These are phyloP conservation scores for Andrena flavipes DNA, from an alignment of 2,888 invertebrate genomes.

Conservation along the genomic window DNA sequence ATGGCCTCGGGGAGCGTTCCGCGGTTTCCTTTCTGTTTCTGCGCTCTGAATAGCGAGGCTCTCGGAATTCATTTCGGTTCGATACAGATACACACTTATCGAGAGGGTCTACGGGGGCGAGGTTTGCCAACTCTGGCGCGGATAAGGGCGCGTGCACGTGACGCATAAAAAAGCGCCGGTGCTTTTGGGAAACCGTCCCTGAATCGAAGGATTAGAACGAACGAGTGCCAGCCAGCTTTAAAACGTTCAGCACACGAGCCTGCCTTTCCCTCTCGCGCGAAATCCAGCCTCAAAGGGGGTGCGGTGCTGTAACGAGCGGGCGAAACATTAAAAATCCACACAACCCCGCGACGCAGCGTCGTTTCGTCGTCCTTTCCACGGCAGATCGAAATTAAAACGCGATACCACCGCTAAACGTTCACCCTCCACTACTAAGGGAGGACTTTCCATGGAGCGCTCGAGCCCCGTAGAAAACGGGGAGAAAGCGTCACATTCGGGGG, in stretches of 20 bases:
- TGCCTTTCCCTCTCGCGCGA: not conserved
- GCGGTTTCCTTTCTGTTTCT: constrained; percentile 48
- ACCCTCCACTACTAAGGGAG: not conserved
- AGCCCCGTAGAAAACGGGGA: not conserved
- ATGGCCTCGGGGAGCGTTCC: constrained; percentile 19
- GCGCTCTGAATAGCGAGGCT: constrained; percentile 22
- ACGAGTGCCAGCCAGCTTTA: constrained; percentile 19
- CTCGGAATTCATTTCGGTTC: constrained; percentile 44
- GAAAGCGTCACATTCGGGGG: not conserved
- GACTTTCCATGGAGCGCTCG: not conserved
- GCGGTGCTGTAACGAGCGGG: not conserved
- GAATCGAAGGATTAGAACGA: constrained; percentile 23
- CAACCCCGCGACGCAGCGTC: not conserved
- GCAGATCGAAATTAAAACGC: constrained; percentile 27
- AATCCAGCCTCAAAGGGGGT: not conserved
- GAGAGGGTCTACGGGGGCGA: not conserved
- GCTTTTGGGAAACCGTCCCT: not conserved
- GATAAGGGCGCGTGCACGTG: constrained; percentile 5
- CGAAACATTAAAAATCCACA: constrained; percentile 27
- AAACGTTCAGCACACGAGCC: constrained; percentile 19
- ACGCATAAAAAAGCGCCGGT: not conserved
- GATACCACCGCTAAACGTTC: constrained; percentile 22
- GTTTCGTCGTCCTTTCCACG: not conserved
- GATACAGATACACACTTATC: constrained; percentile 30
- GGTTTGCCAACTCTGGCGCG: constrained; percentile 24